These are phyloP conservation scores for Drosophila tani DNA, from an alignment of 1,140 invertebrate genomes.

Conservation along the genomic window DNA sequence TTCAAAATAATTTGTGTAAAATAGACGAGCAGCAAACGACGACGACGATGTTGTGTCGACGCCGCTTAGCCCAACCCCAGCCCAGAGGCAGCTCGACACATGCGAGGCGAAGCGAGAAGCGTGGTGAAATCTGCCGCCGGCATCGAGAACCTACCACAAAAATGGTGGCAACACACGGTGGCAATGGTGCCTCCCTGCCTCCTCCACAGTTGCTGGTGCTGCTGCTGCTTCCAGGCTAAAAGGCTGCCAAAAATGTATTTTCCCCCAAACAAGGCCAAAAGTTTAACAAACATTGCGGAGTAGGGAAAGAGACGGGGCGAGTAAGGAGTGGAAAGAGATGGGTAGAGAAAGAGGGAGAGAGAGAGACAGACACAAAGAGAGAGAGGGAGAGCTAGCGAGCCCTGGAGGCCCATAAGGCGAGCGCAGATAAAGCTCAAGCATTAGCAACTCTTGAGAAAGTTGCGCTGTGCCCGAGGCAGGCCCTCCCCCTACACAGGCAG, in stretches of 20 bases:
- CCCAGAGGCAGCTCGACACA: conserved; percentile 27
- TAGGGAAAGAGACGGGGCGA: not conserved
- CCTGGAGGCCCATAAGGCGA: conserved; percentile 73
- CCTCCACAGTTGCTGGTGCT: not conserved
- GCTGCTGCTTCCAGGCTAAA: conserved; percentile 25
- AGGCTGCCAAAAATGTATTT: conserved; percentile 61
- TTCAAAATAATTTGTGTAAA: conserved; percentile 82
- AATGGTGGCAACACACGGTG: conserved; percentile 16
- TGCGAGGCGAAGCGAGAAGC: conserved; percentile 10
- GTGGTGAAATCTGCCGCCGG: conserved; percentile 73
- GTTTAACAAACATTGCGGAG: conserved; percentile 60
- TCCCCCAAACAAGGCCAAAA: conserved; percentile 63
- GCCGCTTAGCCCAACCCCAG: conserved; percentile 10
- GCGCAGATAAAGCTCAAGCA: conserved; percentile 71
- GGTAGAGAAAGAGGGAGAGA: not conserved
- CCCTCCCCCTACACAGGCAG: not conserved
- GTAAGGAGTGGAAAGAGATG: not conserved
- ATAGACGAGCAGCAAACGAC: conserved; percentile 67
- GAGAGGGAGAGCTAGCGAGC: conserved; percentile 9
- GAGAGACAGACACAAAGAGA: not conserved
- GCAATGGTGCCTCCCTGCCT: conserved; percentile 37
- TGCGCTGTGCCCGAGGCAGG: conserved; percentile 62
- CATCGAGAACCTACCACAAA: conserved; percentile 50
- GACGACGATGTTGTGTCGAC: not conserved
- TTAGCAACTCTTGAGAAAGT: conserved; percentile 75